These are phyloP conservation scores for Aphaenogaster rudis DNA, from an alignment of 1,140 invertebrate genomes.

Conservation along the genomic window DNA sequence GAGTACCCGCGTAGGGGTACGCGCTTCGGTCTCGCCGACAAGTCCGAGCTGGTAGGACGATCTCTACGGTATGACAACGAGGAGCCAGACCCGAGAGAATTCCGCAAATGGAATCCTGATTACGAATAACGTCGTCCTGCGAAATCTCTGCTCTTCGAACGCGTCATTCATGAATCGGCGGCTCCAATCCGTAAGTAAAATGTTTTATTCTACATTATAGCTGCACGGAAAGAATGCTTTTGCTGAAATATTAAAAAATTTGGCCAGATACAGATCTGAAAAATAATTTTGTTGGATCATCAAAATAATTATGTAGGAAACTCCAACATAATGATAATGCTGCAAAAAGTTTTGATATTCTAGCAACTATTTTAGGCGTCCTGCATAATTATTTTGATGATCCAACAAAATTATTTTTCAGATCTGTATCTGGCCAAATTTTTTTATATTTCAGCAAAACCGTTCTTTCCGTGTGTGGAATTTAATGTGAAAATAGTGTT, in stretches of 20 bases:
- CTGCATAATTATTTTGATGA: too few species aligned
- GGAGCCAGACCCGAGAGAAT: conserved; percentile 67
- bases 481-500: conserved; percentile 3
- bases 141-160: conserved; percentile 38
- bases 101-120: conserved; percentile 76
- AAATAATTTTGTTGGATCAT: too few species aligned
- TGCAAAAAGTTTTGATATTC: too few species aligned
- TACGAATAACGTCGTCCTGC: conserved; percentile 44
- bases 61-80: conserved; percentile 70
- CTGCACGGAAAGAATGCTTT: neutral
- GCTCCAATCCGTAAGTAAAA: conserved; percentile 28
- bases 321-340: too few species aligned
- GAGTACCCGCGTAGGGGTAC: conserved; percentile 63
- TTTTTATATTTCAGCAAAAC: too few species aligned
- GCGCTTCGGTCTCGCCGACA: conserved; percentile 64
- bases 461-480: neutral
- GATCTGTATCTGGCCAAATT: too few species aligned
- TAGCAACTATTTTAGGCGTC: too few species aligned
- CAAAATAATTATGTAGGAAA: too few species aligned
- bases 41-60: conserved; percentile 64
- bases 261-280: too few species aligned
- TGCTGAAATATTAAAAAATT: too few species aligned
- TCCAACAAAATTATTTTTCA: too few species aligned
- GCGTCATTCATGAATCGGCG: neutral
- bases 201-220: neutral